These are phyloP conservation scores for Dasyurus viverrinus DNA, from an alignment of 2,113 vertebrate genomes.

Conservation along the genomic window DNA sequence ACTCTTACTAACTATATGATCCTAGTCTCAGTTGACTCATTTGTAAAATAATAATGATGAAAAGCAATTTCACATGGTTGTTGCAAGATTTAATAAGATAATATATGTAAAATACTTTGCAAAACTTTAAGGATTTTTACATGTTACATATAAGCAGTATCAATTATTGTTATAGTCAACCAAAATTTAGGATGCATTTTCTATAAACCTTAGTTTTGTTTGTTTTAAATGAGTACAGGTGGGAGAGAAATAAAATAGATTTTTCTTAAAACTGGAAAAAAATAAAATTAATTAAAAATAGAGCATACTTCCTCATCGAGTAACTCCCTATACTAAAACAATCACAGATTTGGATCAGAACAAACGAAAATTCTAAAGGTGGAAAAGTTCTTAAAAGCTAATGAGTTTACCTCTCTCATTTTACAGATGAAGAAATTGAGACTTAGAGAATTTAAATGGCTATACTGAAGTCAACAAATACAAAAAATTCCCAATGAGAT, in stretches of 20 bases:
- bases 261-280: background rate
- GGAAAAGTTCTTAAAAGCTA: background rate
- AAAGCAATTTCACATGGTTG: background rate
- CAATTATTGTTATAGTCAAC: background rate
- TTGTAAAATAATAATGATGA: background rate
- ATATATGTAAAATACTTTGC: background rate
- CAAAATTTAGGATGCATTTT: background rate
- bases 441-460: background rate
- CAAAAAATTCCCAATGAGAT: background rate
- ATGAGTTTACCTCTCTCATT: background rate
- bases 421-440: background rate
- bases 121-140: background rate
- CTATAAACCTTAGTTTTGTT: background rate
- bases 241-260: background rate
- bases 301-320: background rate
- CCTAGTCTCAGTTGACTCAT: background rate
- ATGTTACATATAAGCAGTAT: background rate
- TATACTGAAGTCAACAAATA: background rate
- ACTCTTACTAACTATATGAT: background rate
- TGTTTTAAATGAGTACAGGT: background rate
- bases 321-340: background rate
- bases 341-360: background rate
- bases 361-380: background rate
- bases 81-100: background rate
- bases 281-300: background rate